Conservation (phyloP, 2,797 vertebrate genomes). For the Phrynocephalus guinanensis region DNA sequence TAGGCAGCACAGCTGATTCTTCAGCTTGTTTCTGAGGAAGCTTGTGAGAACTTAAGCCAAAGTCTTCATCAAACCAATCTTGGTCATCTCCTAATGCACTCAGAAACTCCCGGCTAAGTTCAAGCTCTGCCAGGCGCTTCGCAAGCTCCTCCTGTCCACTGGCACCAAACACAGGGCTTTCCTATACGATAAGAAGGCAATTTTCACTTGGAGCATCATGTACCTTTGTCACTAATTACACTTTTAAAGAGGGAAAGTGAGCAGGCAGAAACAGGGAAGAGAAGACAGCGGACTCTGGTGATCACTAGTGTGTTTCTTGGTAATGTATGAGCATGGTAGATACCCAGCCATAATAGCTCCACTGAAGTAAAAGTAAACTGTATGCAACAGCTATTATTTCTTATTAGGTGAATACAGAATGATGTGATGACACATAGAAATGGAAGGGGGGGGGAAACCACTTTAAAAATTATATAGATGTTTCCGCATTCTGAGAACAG, state of each 20-base stretch:
- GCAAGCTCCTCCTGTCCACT: conserved; percentile 93
- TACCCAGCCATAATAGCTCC: not conserved
- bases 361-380: not conserved
- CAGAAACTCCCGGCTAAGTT: conserved; percentile 90
- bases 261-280: not conserved
- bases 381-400: not conserved
- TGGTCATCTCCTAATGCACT: conserved; percentile 91
- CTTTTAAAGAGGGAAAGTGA: not conserved
- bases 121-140: conserved; percentile 92
- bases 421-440: not conserved
- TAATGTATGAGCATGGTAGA: not conserved
- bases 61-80: conserved; percentile 99
- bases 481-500: too few relatives aligned
- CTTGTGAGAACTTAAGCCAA: conserved; percentile 90
- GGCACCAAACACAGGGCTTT: conserved; percentile 91
- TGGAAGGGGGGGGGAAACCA: not conserved
- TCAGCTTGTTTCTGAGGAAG: conserved; percentile 86
- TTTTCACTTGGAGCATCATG: not conserved
- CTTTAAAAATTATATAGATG: too few relatives aligned
- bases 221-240: not conserved
- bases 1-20: conserved; percentile 77
- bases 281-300: not conserved
- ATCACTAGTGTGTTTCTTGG: not conserved
- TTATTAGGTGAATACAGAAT: not conserved
- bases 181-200: conserved; percentile 75